phyloP scores from a whole-genome alignment of 2,797 vertebrate species.

The Chelon labrosus region DNA sequence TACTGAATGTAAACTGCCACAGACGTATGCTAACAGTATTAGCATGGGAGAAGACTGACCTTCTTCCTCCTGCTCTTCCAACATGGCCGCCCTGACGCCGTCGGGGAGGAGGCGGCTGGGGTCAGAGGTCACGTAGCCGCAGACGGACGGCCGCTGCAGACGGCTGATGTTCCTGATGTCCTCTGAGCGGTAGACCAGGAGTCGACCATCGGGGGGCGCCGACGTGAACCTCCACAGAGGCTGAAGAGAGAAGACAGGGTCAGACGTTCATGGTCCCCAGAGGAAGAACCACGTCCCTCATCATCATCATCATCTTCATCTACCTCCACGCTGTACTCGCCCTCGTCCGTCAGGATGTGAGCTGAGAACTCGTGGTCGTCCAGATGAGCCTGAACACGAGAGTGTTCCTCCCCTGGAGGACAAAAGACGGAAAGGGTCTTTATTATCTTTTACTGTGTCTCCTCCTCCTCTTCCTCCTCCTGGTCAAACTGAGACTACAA shows the following conservation, averaged over 20 bases:
- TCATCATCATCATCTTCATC: background rate
- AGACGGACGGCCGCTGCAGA: constrained; percentile 90
- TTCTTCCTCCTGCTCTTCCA: constrained; percentile 50
- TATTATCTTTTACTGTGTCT: too few species aligned
- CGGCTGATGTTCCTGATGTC: constrained; percentile 93
- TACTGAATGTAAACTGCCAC: too few species aligned
- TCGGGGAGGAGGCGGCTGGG: constrained; percentile 82
- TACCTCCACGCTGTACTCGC: constrained; percentile 95
- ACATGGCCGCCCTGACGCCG: constrained; percentile 47
- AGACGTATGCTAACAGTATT: too few species aligned
- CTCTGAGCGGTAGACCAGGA: constrained; percentile 93
- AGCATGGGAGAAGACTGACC: constrained; percentile 31
- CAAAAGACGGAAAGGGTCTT: too few species aligned
- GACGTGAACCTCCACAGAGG: constrained; percentile 94
- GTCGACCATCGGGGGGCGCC: constrained; percentile 84
- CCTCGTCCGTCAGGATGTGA: constrained; percentile 90
- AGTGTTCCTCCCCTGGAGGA: constrained; percentile 91
- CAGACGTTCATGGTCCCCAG: background rate
- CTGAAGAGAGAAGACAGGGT: constrained; percentile 66
- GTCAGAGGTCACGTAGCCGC: constrained; percentile 89
- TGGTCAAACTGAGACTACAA: too few species aligned
- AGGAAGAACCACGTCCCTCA: too few species aligned
- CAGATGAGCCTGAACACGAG: constrained; percentile 93
- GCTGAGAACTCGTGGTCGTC: constrained; percentile 92
- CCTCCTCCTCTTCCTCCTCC: too few species aligned